Evolutionary conservation across 2,113 vertebrate species (phyloP), one percentile per base, ranked within the genome.

Genomic region (Nycticorax nycticorax): DNA sequence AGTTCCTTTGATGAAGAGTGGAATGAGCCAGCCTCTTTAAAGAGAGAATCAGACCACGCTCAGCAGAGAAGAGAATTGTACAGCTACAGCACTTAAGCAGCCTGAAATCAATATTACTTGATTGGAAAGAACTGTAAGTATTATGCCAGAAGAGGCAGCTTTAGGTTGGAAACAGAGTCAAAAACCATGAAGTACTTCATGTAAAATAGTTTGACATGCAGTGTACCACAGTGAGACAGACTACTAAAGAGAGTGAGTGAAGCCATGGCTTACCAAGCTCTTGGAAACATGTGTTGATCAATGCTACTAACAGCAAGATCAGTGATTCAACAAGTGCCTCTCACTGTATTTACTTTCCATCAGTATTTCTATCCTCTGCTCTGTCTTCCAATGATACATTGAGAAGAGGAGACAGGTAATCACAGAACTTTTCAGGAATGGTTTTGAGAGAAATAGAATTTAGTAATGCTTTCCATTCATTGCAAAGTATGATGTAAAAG

Each of bases 41-140:
- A 93, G 72, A 85, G 53, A 73, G 35, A 91, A 80, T 75, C 94
- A 85, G 39, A 64, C 39, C 62, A 77, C 3, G 9, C 43, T 90
- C 62, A 92, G 53, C 35, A 68, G 57, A 94, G 60, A 53, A 69
- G 43, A 62, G 66, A 87, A 47, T 19, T 87, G 32, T 75, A 60
- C 14, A 57, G 18, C 41, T 71, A 74, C 56, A 77, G 60, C 48
- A 81, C 52, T 96, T 92, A 19, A 88, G 88, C 91, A 88, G 39
- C 41, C 74, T 86, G 57, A 96, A 97, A 93, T 94, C 45, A 80
- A 52, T 94, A 92, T 85, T 89, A 77, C 50, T 92, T 88, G 52
- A 96, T 77, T 79, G 89, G 64, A 55, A 98, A 88, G 33, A 76
- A 88, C 66, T 88, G 8, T 84, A 95, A 94, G 82, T n/a, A 73